Conservation (phyloP, 2,113 vertebrate species). For the Pelecanoides urinatrix region DNA sequence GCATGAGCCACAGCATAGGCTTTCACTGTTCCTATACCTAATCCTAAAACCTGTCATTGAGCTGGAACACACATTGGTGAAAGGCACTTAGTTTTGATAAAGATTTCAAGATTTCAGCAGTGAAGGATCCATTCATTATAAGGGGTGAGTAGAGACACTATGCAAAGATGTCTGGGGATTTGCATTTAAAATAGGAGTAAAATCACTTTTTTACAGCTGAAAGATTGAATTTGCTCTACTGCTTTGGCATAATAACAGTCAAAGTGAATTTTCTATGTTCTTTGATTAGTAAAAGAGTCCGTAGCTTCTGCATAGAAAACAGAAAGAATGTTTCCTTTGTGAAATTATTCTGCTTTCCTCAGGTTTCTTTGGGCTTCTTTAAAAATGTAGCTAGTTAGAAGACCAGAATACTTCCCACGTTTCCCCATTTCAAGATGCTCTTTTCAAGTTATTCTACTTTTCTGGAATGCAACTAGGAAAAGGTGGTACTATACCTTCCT, state of each 20-base stretch:
- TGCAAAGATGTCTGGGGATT: constrained; percentile 42
- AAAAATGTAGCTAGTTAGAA: not conserved
- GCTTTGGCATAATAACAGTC: constrained; percentile 34
- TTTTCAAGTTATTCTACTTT: not conserved
- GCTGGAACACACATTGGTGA: not conserved
- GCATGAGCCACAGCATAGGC: not conserved
- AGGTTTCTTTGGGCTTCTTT: not conserved
- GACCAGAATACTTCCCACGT: not conserved
- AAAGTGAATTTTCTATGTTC: constrained; percentile 51
- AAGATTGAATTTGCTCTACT: constrained; percentile 41
- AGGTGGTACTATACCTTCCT: not conserved
- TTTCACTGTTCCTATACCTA: not conserved
- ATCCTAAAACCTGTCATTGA: constrained; percentile 14
- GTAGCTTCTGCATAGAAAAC: not conserved
- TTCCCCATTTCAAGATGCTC: not conserved
- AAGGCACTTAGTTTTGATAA: constrained; percentile 12
- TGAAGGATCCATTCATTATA: constrained; percentile 36
- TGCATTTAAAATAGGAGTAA: constrained; percentile 49
- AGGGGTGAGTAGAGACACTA: not conserved
- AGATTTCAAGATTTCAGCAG: constrained; percentile 49
- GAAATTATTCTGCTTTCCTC: constrained; percentile 32
- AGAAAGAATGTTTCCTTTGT: constrained; percentile 33
- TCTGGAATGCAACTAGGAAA: not conserved
- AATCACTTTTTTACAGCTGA: constrained; percentile 33
- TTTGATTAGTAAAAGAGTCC: constrained; percentile 26